Percentiles rank a stretch among this genome's conserved stretches.
Conservation (phyloP, 2,888 invertebrate species). For the Drosophila longiperda region DNA sequence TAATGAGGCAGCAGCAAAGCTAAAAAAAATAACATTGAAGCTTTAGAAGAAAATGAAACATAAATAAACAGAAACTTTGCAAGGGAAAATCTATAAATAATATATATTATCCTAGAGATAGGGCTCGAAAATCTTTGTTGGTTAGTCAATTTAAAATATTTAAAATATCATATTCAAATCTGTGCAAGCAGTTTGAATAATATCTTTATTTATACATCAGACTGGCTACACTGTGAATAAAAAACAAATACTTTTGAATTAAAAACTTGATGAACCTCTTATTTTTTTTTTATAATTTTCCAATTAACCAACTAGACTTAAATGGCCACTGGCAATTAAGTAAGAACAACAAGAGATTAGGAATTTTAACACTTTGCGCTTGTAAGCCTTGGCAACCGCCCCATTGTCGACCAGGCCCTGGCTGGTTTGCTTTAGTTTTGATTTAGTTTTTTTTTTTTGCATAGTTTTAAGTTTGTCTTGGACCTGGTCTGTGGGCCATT, state of each 20-base stretch:
- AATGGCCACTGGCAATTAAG: conserved; percentile 37
- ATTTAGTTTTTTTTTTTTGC: conserved; percentile 19
- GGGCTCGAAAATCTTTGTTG: neutral
- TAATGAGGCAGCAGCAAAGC: conserved; percentile 40
- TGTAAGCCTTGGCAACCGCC: conserved; percentile 65
- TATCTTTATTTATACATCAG: neutral
- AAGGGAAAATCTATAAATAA: neutral
- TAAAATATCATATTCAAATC: neutral
- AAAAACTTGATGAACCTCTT: neutral
- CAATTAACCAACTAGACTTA: conserved; percentile 11
- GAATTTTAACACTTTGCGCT: conserved; percentile 73
- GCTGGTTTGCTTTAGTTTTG: conserved; percentile 38
- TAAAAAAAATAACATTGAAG: conserved; percentile 26
- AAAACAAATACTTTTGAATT: neutral
- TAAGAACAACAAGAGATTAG: conserved; percentile 33
- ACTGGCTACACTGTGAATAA: neutral
- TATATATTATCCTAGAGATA: neutral
- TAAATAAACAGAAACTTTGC: conserved; percentile 2
- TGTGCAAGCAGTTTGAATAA: neutral
- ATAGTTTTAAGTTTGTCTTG: conserved; percentile 51
- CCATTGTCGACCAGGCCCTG: conserved; percentile 60
- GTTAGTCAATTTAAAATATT: neutral
- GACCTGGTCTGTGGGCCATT: conserved; percentile 69
- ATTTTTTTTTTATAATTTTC: conserved; percentile 12
- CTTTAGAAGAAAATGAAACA: conserved; percentile 27